These are phyloP conservation scores for Cryptoblepharus egeriae DNA, from an alignment of 2,797 vertebrate genomes.

Conservation along the genomic window DNA sequence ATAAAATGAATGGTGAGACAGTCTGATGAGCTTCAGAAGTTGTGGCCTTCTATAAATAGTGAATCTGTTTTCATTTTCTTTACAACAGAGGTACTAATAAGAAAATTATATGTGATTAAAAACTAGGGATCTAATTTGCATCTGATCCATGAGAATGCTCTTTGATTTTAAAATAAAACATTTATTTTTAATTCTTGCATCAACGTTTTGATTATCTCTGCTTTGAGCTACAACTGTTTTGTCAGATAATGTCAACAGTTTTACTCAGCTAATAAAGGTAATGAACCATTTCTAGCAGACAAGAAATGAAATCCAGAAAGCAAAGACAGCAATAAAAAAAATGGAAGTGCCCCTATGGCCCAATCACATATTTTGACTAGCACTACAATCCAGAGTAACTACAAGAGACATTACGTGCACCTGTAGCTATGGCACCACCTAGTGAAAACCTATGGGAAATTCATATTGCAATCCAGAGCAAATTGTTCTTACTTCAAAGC, in stretches of 20 bases:
- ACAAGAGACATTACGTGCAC: no score
- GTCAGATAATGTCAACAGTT: neutral
- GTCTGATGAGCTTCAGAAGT: neutral
- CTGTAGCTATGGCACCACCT: no score
- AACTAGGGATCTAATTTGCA: neutral
- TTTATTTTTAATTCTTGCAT: neutral
- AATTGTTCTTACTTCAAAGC: no score
- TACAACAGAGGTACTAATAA: neutral
- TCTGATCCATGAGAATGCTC: neutral
- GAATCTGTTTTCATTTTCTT: neutral
- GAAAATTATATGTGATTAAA: neutral
- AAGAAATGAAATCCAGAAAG: neutral
- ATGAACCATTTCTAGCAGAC: neutral
- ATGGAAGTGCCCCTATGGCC: no score
- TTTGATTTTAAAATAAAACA: slow-evolving; percentile 11
- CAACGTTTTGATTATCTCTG: neutral
- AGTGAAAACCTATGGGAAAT: no score
- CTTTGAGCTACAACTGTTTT: slow-evolving; percentile 8
- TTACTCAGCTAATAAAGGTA: slow-evolving; percentile 3
- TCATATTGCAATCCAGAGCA: no score
- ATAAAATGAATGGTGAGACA: neutral
- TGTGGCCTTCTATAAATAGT: neutral
- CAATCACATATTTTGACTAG: no score
- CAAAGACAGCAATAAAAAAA: neutral
- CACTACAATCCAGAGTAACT: no score